Evolutionary conservation across 2,888 invertebrate genomes (phyloP), one percentile per base, ranked within the genome.

Genomic region (Drosophila antonietae): DNA sequence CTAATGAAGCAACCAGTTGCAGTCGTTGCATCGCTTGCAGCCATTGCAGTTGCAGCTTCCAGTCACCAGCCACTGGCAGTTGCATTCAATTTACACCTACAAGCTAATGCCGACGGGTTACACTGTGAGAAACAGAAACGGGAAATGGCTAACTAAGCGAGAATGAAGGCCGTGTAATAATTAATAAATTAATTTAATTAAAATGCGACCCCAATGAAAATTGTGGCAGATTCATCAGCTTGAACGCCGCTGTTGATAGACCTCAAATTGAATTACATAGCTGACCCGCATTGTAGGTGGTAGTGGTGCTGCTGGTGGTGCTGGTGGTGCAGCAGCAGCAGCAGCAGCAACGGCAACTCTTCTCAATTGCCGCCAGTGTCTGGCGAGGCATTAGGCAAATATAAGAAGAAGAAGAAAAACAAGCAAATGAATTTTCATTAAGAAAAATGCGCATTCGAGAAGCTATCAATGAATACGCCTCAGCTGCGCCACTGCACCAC

Each of bases 71-170:
- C 37, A 14, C 37, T 33, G 43, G 15, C 56, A 53, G 52, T 53
- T 70, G 68, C 70, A 66, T 70, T 64, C 67, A 75, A 80, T 80
- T 80, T 58, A 82, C 80, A 80, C 82, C 82, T 82, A 73, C 72
- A 64, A 58, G 57, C 59, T 61, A 51, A 57, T 56, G 47, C 28
- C 28, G 28, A 28, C 59, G 43, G 10, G 39, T 14, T 65, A 72
- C 73, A 72, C 73, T 51, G 65, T 15, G 49, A 58, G 55, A 72
- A 72, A 20, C 20, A 20, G 20, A 20, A 20, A 72, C 46, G n/a
- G 52, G 46, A 18, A 43, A 6, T 10, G 49, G 23, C 35, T n/a
- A 43, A 33, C 55, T 37, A 46, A 51, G 51, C 52, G 14, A 8
- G 18, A 44, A 47, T 53, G 49, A 58, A 31, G 43, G 39, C 18